Conservation (phyloP, 2,797 vertebrate genomes). For the Helarctos malayanus region DNA sequence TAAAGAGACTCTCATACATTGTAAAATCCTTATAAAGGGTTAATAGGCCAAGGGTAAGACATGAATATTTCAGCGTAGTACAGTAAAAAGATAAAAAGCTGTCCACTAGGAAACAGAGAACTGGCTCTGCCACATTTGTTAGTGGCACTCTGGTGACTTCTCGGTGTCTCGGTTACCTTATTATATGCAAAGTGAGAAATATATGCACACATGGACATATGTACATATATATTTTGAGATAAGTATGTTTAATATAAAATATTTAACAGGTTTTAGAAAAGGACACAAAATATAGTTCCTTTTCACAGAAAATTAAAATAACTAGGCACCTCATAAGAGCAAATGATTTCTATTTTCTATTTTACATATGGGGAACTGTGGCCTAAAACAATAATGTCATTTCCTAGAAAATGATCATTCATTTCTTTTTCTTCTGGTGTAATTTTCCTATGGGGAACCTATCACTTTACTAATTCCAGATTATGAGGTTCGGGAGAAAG, state of each 20-base stretch:
- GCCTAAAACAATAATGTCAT: background rate
- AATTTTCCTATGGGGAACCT: background rate
- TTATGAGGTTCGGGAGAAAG: background rate
- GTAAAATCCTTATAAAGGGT: background rate
- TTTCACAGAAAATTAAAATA: conserved; percentile 26
- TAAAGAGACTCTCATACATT: background rate
- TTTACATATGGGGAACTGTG: background rate
- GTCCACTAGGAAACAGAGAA: background rate
- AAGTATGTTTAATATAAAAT: background rate
- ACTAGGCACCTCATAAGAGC: background rate
- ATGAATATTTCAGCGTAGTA: background rate
- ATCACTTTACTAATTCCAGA: background rate
- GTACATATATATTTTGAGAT: background rate
- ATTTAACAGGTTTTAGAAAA: background rate
- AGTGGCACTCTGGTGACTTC: background rate
- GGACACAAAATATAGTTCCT: background rate
- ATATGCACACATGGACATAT: background rate
- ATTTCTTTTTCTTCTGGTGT: background rate
- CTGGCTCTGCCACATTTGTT: background rate
- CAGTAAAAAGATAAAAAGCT: background rate
- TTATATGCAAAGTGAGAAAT: background rate
- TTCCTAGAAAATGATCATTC: background rate
- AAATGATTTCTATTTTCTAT: background rate
- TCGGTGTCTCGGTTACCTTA: background rate
- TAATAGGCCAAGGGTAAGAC: background rate